phyloP scores from a whole-genome alignment of 2,888 invertebrate species.

The Choristoneura rosaceana region DNA sequence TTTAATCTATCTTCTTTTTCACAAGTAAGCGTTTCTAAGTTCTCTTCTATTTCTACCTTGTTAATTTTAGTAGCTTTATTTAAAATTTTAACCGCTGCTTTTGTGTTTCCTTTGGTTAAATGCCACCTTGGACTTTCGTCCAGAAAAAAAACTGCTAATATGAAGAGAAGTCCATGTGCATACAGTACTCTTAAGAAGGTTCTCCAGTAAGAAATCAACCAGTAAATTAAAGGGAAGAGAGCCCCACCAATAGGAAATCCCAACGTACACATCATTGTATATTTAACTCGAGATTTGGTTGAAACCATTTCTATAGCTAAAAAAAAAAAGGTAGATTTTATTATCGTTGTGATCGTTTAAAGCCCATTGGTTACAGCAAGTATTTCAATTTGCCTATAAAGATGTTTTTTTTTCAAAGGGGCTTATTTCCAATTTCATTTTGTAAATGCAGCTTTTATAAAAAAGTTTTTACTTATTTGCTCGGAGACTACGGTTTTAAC shows the following conservation, averaged over 20 bases:
- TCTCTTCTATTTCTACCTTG: slow-evolving; percentile 61
- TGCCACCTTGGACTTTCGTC: slow-evolving; percentile 94
- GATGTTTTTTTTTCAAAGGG: background rate
- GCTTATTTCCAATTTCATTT: background rate
- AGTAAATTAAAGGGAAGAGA: slow-evolving; percentile 59
- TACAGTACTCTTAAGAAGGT: slow-evolving; percentile 87
- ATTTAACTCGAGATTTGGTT: slow-evolving; percentile 64
- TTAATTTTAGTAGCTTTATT: slow-evolving; percentile 85
- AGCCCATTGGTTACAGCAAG: too few species aligned
- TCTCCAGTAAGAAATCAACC: slow-evolving; percentile 88
- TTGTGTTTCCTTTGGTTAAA: slow-evolving; percentile 87
- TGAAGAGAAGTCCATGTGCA: slow-evolving; percentile 87
- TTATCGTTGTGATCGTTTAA: too few species aligned
- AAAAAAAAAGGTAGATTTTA: slow-evolving; percentile 41
- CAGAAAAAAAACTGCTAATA: slow-evolving; percentile 87
- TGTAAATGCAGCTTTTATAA: too few species aligned
- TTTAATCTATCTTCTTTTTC: slow-evolving; percentile 56
- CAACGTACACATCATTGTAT: slow-evolving; percentile 57
- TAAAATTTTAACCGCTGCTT: slow-evolving; percentile 87
- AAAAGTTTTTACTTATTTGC: too few species aligned
- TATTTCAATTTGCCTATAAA: too few species aligned
- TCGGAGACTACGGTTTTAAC: too few species aligned
- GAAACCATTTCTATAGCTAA: slow-evolving; percentile 72
- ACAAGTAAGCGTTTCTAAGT: slow-evolving; percentile 57
- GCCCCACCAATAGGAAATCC: slow-evolving; percentile 55